Base-by-base conservation (phyloP, 1,140 invertebrate species). In the Lamellibrachia luymesi region DNA sequence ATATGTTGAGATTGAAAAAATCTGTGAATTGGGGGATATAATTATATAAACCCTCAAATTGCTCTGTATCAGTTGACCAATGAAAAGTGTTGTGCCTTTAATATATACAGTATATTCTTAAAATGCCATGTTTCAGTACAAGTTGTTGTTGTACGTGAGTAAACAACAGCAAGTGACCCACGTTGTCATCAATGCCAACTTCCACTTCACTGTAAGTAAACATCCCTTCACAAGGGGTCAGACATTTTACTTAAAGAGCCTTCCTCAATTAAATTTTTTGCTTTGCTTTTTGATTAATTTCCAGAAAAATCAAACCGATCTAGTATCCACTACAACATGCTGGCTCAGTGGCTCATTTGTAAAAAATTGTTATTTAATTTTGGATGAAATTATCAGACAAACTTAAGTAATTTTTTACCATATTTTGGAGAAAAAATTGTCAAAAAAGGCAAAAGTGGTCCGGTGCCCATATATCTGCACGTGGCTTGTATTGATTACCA, bases 81-180 rank as follows among this genome's bases (percentile, higher is more conserved):
- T 51, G 17, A 91, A 50, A 91, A 17, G 17, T 38, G 22, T 25
- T 91, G 50, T 91, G 90, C 38, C 22, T n/a, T 50, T 91, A 17
- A 91, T 91, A 92, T 52, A 13, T 93, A 27, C 80, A 51, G 90
- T n/a, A 49, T 38, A 92, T 50, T 93, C 6, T 10, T 91, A 91
- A 91, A 49, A 90, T 90, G n/a, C 49, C n/a, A 7, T 90, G 52
- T 96, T 95, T 94, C 94, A 96, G 96, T 96, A 96, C 92, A 95
- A 95, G 91, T 94, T 97, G 10, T 94, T 97, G 92, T 93, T 97
- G 93, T 97, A 96, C 93, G 95, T 96, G 13, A 95, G 94, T 51
- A 96, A 96, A 94, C 95, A 96, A 93, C 94, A 96, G 93, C 96
- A 96, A 92, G 95, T 97, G 2, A 95, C 96, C 13, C 94, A 95